Percentiles rank a stretch among this genome's conserved stretches.
phyloP scores from a whole-genome alignment of 2,797 vertebrate species.

The Adrianichthys oophorus region DNA sequence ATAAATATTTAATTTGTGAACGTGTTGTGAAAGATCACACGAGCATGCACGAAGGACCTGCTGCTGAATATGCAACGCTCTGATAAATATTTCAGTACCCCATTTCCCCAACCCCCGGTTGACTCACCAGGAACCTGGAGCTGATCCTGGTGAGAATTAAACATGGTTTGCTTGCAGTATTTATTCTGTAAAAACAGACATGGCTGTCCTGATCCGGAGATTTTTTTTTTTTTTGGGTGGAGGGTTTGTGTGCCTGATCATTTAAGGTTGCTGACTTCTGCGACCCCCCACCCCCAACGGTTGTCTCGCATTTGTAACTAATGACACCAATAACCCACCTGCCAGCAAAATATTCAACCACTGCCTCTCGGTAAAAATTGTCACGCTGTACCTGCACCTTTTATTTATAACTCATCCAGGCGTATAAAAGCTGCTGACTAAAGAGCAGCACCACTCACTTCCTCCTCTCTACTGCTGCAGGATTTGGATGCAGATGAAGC shows the following conservation, averaged over 20 bases:
- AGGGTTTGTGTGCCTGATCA: conserved; percentile 38
- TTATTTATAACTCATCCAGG: no score
- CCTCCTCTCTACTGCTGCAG: no score
- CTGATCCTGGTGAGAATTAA: conserved; percentile 77
- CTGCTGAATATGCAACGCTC: conserved; percentile 80
- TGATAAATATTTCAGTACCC: conserved; percentile 83
- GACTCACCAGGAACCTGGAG: conserved; percentile 75
- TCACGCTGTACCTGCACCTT: no score
- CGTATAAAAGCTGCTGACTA: no score
- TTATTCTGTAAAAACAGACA: conserved; percentile 70
- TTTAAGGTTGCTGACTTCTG: not conserved
- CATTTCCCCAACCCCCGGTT: conserved; percentile 74
- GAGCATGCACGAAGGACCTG: conserved; percentile 79
- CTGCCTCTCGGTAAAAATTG: no score
- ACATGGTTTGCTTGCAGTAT: conserved; percentile 77
- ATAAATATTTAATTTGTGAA: conserved; percentile 85
- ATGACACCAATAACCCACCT: no score
- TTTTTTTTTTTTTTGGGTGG: conserved; percentile 15
- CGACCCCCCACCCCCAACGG: no score
- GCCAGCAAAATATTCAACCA: not conserved
- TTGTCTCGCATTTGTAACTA: no score
- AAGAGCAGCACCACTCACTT: no score
- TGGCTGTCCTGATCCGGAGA: conserved; percentile 29
- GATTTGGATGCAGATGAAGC: no score
- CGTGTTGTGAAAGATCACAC: conserved; percentile 82